phyloP scores from a whole-genome alignment of 1,140 invertebrate species.

The Gerris buenoi region DNA sequence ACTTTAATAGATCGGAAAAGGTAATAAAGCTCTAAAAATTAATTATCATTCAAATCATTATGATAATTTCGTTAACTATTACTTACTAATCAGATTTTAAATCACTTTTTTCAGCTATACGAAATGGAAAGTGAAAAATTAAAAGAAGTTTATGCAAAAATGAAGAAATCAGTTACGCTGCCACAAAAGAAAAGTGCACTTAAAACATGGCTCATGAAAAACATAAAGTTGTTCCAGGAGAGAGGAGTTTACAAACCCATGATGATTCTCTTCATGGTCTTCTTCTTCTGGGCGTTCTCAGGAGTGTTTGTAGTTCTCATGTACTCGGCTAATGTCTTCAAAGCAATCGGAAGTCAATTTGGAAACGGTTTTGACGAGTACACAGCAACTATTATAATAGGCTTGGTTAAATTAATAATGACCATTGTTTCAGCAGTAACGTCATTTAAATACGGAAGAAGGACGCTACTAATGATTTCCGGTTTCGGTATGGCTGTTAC shows the following conservation, averaged over 20 bases:
- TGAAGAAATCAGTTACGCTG: background rate
- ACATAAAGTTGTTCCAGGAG: conserved; percentile 6
- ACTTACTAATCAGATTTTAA: background rate
- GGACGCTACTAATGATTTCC: conserved; percentile 35
- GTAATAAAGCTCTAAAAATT: background rate
- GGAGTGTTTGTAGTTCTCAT: conserved; percentile 50
- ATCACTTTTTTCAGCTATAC: background rate
- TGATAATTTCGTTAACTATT: background rate
- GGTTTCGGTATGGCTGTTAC: conserved; percentile 35
- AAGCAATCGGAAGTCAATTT: conserved; percentile 29
- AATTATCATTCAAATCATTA: no score
- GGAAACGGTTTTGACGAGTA: conserved; percentile 28
- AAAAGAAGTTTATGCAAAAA: background rate
- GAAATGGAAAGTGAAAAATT: background rate
- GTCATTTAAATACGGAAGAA: conserved; percentile 37
- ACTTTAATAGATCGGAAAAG: background rate
- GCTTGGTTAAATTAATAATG: conserved; percentile 35
- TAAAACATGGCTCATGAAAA: conserved; percentile 3
- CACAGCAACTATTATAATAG: conserved; percentile 34
- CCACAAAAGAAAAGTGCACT: background rate
- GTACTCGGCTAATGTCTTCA: conserved; percentile 44
- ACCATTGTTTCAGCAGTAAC: conserved; percentile 33
- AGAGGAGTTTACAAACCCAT: conserved; percentile 37
- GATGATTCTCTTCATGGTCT: conserved; percentile 33
- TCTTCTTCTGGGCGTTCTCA: conserved; percentile 40